Evolutionary conservation across 2,888 invertebrate species (phyloP).

Genomic region (Leucophora obtusa): DNA sequence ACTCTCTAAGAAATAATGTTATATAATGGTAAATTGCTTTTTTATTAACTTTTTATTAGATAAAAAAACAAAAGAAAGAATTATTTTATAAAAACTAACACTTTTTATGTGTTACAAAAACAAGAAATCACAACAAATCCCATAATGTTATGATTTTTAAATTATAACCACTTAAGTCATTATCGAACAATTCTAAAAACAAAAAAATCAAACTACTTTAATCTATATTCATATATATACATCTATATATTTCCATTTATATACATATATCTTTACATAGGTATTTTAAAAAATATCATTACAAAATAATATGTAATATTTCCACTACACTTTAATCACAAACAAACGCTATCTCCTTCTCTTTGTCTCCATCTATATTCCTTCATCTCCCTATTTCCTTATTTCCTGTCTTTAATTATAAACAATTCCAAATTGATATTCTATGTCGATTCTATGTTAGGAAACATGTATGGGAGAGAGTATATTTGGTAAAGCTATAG

Average conservation of each 20-base stretch:
- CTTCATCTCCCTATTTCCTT: not conserved
- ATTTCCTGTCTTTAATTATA: not conserved
- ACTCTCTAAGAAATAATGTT: conserved; percentile 52
- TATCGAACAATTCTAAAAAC: conserved; percentile 54
- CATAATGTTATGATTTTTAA: conserved; percentile 43
- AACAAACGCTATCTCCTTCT: not conserved
- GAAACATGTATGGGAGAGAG: no score
- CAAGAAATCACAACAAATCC: conserved; percentile 7
- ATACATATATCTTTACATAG: conserved; percentile 57
- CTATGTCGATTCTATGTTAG: not conserved
- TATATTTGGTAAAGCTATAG: no score
- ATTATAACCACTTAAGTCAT: conserved; percentile 45
- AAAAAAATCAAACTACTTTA: conserved; percentile 54
- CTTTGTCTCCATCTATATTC: conserved; percentile 12
- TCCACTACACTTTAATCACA: conserved; percentile 14
- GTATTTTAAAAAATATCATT: conserved; percentile 54
- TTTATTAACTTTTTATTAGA: conserved; percentile 63
- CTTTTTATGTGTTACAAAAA: conserved; percentile 60
- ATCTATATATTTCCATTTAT: conserved; percentile 58
- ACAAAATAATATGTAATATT: conserved; percentile 49
- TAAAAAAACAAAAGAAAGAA: conserved; percentile 50
- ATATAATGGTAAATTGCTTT: conserved; percentile 65
- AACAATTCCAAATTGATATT: not conserved
- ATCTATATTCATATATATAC: conserved; percentile 60
- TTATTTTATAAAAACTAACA: conserved; percentile 55